Evolutionary conservation across 2,113 vertebrate species (phyloP), one percentile per base, ranked within the genome.

Genomic region (Craseonycteris thonglongyai): DNA sequence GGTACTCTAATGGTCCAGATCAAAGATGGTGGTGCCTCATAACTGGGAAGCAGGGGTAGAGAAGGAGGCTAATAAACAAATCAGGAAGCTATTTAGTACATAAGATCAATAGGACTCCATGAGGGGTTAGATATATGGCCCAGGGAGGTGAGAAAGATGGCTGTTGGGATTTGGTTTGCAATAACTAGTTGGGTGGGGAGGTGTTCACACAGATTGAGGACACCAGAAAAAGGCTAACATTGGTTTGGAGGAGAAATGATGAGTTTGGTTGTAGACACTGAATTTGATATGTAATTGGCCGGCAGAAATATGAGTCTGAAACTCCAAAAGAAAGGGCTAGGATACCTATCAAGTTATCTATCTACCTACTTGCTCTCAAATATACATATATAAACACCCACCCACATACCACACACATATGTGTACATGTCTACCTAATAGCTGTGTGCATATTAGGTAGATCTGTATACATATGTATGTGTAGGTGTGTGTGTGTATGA

Each of bases 401-500:
- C 58, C 58, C 58, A 66, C 7, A 66, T 8, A 56, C 6, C 6
- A 63, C 11, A 38, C 26, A 56, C 4, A 42, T 10, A 24, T 38
- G 14, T 12, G 15, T 51, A 19, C 33, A 19, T 61, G 26, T 35
- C n/a, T 30, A 28, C 16, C 33, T 22, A 58, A 40, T 15, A 24
- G 18, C 12, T 65, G 5, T 51, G 4, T 88, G 2, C 51, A 19
- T n/a, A 33, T 12, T 2, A 54, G 47, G 12, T 58, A 82, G 15
- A 59, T 26, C 7, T 21, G 63, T 0, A 21, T 21, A 21, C 14
- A 14, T 47, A 18, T 40, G n/a, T 22, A 22, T 26, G 18, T 79
- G 15, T 0, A 0, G n/a, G n/a, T n/a, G n/a, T n/a, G n/a, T n/a
- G n/a, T 24, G 4, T 18, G 35, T n/a, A 7, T 22, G 14, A 45